Evolutionary conservation across 2,797 vertebrate species (phyloP).

Genomic region (Bradypus variegatus): DNA sequence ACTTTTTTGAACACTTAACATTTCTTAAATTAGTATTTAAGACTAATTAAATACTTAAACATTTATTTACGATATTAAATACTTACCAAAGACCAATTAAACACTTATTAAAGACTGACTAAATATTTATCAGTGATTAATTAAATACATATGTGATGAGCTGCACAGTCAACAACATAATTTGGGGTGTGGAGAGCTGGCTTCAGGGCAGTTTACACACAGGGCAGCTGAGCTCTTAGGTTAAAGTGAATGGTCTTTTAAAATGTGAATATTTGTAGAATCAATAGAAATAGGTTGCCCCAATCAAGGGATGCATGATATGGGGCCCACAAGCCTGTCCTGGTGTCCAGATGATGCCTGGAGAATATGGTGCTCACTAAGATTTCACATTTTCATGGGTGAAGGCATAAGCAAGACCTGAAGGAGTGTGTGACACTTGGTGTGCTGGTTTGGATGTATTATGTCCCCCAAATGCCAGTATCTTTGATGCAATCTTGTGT

Average conservation of each 20-base stretch:
- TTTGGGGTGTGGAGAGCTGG: neutral
- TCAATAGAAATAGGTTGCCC: neutral
- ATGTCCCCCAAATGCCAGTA: no score
- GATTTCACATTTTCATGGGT: neutral
- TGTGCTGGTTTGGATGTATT: no score
- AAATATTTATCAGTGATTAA: no score
- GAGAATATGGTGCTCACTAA: neutral
- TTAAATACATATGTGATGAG: neutral
- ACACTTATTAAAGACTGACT: no score
- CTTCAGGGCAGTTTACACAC: neutral
- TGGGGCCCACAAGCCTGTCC: neutral
- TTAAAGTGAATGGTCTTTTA: neutral
- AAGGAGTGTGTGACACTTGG: no score
- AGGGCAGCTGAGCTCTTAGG: neutral
- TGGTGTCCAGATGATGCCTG: neutral
- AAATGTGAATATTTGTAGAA: neutral
- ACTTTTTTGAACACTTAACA: neutral
- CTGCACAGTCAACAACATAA: neutral
- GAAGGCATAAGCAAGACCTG: neutral
- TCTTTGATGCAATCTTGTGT: no score
- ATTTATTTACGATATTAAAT: no score
- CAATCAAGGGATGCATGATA: neutral
- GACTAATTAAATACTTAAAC: no score
- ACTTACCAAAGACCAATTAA: no score
- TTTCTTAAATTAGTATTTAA: neutral